Base-by-base conservation (phyloP, 2,888 invertebrate species). In the Caenorhabditis wallacei region DNA sequence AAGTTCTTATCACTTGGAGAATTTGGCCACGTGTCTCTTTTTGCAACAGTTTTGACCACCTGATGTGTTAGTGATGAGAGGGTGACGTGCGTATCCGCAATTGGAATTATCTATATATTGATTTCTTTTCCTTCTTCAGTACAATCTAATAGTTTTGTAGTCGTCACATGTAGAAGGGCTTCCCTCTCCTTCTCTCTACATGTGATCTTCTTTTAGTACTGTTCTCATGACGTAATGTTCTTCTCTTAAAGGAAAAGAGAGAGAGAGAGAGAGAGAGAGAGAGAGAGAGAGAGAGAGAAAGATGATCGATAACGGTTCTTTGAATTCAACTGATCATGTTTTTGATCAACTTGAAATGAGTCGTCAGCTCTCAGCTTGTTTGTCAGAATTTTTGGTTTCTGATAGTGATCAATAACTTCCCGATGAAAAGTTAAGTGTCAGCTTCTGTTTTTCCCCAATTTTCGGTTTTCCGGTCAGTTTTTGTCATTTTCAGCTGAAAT, bases 211-310 rank as follows among this genome's bases (percentile, higher is more conserved):
- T 18, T 48, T 26, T 24, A 63, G 63, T 56, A 56, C 72, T 56
- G 72, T 74, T 74, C 72, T 74, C 72, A 74, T 74, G 72, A 74
- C 72, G 72, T 74, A 72, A 72, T 74, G 61, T 59, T 70, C 54
- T 43, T 43, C 37, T 57, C 57, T 26, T 53, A 35, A 7, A 7
- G 35, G 35, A 35, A 35, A 35, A 24, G 46, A 59, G 48, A 35
- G 46, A 22, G 63, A 20, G 20, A 16, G 16, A 26, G 11, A 16
- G 43, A 61, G 40, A 63, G 10, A 8, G n/a, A 18, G 35, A 63
- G 43, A 61, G n/a, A 40, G 24, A 16, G 13, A 30, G 51, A 48
- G 22, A 43, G 51, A 48, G 13, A 18, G 10, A 48, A 26, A n/a
- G 35, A 35, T 57, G 35, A 57, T 57, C 35, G 57, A 57, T 57